Evolutionary conservation across 64 coral and sea anemone species (phyloP), one percentile per base, ranked within the genome.

Genomic region (Pocillopora verrucosa): DNA sequence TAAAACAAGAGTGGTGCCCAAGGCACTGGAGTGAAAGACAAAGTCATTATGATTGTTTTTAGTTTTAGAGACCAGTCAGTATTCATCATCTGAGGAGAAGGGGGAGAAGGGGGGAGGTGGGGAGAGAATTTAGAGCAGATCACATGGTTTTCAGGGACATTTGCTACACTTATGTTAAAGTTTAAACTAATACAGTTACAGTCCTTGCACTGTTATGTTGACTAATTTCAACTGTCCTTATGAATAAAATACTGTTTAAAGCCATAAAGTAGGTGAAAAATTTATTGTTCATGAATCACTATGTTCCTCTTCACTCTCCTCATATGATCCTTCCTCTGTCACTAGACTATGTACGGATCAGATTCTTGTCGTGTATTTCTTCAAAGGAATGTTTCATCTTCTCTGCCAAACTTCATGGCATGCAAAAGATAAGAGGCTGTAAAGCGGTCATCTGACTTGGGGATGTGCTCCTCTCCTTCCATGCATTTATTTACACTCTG

Each of bases 391-490:
- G n/a, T 30, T 70, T 11, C 9, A n/a, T 70, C 67, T 25, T 30
- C 65, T 25, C 51, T 14, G 11, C 56, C 74, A 73, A 88, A 85
- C 4, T 89, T 68, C 64, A 93, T 72, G 16, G 74, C 79, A 84
- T 41, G 57, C 68, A 93, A 65, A 58, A 93, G 89, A 77, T 89
- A 93, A 9, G 38, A 24, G 58, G 87, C 87, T 83, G 78, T 82
- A 56, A 76, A 80, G 22, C 51, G 1, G 58, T 93, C 80, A 37
- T 26, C 13, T 20, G 83, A 24, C 61, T 84, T 72, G 36, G 86
- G 88, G 84, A 90, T 78, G 36, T 60, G 61, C 60, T 75, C 58
- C 65, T 89, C 62, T 24, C 68, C 88, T 90, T 73, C 30, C 56
- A 90, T 73, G 37, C 70, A 60, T 7, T 77, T 56, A 34, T 60